These are phyloP conservation scores for Chouioia cunea DNA, from an alignment of 2,888 invertebrate species.

Conservation along the genomic window DNA sequence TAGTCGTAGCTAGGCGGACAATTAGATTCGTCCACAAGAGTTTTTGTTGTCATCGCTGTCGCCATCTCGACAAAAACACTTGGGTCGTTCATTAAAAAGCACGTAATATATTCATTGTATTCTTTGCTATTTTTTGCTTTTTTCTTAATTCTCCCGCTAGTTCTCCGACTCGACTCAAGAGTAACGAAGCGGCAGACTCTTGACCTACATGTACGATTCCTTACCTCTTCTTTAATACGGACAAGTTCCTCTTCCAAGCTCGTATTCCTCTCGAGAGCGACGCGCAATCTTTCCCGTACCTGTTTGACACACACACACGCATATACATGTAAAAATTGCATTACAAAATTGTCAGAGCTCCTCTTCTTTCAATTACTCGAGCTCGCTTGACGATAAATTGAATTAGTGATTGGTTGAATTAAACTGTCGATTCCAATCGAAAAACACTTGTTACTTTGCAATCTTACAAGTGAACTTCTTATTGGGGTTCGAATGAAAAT, in stretches of 20 bases:
- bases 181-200: slow-evolving; percentile 20
- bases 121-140: background rate
- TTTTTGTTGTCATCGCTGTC: background rate
- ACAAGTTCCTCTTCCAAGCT: slow-evolving; percentile 96
- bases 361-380: background rate
- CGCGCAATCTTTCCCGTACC: slow-evolving; percentile 96
- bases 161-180: background rate
- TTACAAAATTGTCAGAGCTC: slow-evolving; percentile 16
- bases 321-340: slow-evolving; percentile 15
- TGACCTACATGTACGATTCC: slow-evolving; percentile 51
- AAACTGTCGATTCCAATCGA: too few relatives aligned
- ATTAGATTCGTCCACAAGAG: background rate
- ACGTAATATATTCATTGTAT: background rate
- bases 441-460: too few relatives aligned
- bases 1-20: background rate
- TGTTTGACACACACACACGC: slow-evolving; percentile 68
- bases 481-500: too few relatives aligned
- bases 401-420: too few relatives aligned
- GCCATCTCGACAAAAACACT: background rate
- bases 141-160: slow-evolving; percentile 7
- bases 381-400: too few relatives aligned
- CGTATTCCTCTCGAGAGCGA: slow-evolving; percentile 95
- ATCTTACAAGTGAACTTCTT: too few relatives aligned
- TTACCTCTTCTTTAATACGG: slow-evolving; percentile 96
- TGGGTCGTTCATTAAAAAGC: slow-evolving; percentile 5